Percentiles rank a stretch among this genome's conserved stretches.
Evolutionary conservation across 2,888 invertebrate species (phyloP).

Genomic region (Crematogaster levior): DNA sequence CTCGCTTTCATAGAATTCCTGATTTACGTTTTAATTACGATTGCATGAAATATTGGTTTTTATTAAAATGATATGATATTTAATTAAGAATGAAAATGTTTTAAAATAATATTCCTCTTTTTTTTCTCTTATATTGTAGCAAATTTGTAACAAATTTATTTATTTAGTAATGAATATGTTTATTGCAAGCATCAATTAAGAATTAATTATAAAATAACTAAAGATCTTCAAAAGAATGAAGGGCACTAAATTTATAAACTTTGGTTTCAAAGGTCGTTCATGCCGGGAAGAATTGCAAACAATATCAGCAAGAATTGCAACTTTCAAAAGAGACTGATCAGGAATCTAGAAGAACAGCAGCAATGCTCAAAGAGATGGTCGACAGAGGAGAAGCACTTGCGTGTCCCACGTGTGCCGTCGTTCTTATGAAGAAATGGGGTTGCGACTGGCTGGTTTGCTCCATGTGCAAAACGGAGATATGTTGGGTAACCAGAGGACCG

Average conservation of each 20-base stretch:
- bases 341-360: constrained; percentile 90
- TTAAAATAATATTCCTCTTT: neutral
- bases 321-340: constrained; percentile 89
- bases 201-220: neutral
- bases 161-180: neutral
- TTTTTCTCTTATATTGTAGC: neutral
- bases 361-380: constrained; percentile 93
- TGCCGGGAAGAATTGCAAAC: constrained; percentile 92
- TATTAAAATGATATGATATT: neutral
- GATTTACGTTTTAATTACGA: neutral
- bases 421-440: constrained; percentile 96
- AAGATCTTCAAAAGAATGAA: neutral
- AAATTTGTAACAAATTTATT: neutral
- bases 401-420: constrained; percentile 94
- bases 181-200: neutral
- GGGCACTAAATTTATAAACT: neutral
- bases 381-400: constrained; percentile 93
- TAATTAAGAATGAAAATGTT: neutral
- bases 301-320: constrained; percentile 90
- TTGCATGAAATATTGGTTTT: neutral
- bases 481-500: constrained; percentile 95
- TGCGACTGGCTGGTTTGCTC: constrained; percentile 97
- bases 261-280: constrained; percentile 89
- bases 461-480: constrained; percentile 97
- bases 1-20: neutral